Percentiles rank a stretch among this genome's conserved stretches.
Conservation (phyloP, 1,140 invertebrate genomes). For the Achatina immaculata region DNA sequence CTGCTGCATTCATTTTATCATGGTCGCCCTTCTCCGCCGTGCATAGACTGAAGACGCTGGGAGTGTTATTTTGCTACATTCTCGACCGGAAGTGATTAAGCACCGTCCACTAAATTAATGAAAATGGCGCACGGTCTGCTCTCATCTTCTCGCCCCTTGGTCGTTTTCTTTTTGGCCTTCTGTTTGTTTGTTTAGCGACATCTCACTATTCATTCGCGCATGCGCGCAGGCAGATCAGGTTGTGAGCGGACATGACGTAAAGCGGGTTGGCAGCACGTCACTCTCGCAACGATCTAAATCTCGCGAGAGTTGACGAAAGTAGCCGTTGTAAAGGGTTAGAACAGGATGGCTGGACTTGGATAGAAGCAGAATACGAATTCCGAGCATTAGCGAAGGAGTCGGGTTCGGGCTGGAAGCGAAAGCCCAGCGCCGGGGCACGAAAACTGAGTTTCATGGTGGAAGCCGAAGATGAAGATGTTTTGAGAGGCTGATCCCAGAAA, state of each 20-base stretch:
- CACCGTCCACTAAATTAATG: background rate
- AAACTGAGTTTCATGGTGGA: background rate
- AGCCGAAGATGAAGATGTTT: slow-evolving; percentile 4
- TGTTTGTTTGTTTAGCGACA: slow-evolving; percentile 39
- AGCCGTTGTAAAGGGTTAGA: background rate
- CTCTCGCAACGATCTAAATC: slow-evolving; percentile 20
- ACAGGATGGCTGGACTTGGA: background rate
- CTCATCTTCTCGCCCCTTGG: background rate
- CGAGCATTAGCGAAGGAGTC: slow-evolving; percentile 17
- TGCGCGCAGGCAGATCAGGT: slow-evolving; percentile 17
- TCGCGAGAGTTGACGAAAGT: slow-evolving; percentile 33
- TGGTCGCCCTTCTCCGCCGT: too few species aligned
- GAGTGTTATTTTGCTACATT: background rate
- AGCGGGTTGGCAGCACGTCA: slow-evolving; percentile 28
- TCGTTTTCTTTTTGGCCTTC: background rate
- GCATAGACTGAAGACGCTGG: too few species aligned
- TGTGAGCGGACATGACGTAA: slow-evolving; percentile 37
- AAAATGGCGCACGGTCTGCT: slow-evolving; percentile 8
- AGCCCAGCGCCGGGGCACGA: background rate
- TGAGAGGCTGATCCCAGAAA: background rate
- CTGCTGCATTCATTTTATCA: too few species aligned
- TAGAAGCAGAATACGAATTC: slow-evolving; percentile 6
- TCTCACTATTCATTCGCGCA: slow-evolving; percentile 37
- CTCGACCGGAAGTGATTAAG: background rate
- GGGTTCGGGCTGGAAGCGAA: slow-evolving; percentile 8